Evolutionary conservation across 2,797 vertebrate species (phyloP).

Genomic region (Gymnopithys bicolor): DNA sequence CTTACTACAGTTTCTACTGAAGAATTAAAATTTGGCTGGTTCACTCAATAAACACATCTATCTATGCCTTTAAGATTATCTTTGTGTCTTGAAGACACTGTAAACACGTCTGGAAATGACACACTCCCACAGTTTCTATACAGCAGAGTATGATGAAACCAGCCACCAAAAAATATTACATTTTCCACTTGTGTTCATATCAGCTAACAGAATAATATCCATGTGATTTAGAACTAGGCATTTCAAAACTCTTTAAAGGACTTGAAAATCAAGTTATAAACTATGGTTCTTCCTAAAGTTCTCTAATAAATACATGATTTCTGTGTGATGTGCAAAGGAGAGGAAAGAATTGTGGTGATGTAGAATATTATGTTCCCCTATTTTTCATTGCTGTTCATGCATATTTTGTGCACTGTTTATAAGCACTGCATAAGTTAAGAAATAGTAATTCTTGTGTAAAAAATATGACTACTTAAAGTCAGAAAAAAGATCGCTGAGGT

Average conservation of each 20-base stretch:
- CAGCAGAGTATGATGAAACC: conserved; percentile 58
- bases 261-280: conserved; percentile 18
- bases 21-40: conserved; percentile 12
- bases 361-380: neutral
- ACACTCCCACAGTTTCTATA: conserved; percentile 41
- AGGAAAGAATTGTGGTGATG: neutral
- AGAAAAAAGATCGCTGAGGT: neutral
- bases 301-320: neutral
- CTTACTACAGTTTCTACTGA: neutral
- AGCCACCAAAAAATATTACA: conserved; percentile 64
- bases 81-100: conserved; percentile 19
- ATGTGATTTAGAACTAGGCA: conserved; percentile 45
- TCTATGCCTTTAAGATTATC: conserved; percentile 33
- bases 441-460: neutral
- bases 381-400: neutral
- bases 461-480: neutral
- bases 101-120: conserved; percentile 49
- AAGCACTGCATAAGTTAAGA: neutral
- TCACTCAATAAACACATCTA: neutral
- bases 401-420: neutral
- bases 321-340: neutral
- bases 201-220: conserved; percentile 53
- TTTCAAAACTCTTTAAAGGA: conserved; percentile 37
- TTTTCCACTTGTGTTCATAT: conserved; percentile 65
- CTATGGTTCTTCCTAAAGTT: neutral